Conservation (phyloP, 2,888 invertebrate species). For the Agrochola circellaris region DNA sequence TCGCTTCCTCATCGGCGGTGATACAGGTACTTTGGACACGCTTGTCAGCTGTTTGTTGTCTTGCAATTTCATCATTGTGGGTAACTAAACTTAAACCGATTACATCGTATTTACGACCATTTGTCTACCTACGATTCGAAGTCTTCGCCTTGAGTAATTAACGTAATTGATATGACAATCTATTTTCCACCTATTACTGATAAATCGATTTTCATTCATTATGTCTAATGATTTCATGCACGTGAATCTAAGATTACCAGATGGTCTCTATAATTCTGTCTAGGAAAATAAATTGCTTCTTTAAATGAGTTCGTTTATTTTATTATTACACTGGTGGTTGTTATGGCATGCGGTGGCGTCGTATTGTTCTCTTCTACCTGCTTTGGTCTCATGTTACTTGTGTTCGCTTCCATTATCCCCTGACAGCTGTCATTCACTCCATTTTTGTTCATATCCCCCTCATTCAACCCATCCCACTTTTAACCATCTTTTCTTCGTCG, state of each 20-base stretch:
- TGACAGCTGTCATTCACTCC: background rate
- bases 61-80: background rate
- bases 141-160: background rate
- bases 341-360: conserved; percentile 5
- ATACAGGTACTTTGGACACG: background rate
- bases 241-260: conserved; percentile 28
- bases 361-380: conserved; percentile 4
- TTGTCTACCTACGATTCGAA: background rate
- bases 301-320: conserved; percentile 20
- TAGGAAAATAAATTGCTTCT: conserved; percentile 30
- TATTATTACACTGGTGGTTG: background rate
- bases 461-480: background rate
- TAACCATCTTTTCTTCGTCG: background rate
- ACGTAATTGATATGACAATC: conserved; percentile 30
- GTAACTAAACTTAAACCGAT: background rate
- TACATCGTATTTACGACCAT: background rate
- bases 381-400: background rate
- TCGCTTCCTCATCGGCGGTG: too few species aligned
- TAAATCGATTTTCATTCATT: conserved; percentile 40
- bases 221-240: conserved; percentile 24
- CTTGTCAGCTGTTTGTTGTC: background rate
- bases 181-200: conserved; percentile 18
- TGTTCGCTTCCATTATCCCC: background rate
- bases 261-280: conserved; percentile 8
- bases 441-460: background rate